A percentile compares a stretch with the other conserved stretches of the same genome.
These are phyloP conservation scores for Bolinopsis microptera DNA, from an alignment of 37 sponge, comb jelly and placozoan genomes.

Conservation along the genomic window DNA sequence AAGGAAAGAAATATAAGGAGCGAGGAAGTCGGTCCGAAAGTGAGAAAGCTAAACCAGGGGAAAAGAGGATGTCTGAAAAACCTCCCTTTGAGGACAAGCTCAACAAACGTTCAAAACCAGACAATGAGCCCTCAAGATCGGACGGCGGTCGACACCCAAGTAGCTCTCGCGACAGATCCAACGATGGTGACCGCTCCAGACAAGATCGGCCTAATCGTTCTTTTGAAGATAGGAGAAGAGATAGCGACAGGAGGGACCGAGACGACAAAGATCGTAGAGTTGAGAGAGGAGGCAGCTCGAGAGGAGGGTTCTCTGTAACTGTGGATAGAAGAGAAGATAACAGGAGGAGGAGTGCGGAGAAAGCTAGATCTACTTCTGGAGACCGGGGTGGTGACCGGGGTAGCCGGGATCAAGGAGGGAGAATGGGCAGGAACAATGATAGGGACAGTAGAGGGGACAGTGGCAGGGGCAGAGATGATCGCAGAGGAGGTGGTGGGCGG, in stretches of 20 bases:
- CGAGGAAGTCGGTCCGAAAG: neutral
- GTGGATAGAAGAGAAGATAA: neutral
- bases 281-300: neutral
- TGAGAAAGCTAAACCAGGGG: neutral
- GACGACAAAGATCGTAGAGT: neutral
- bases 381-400: conserved; percentile 5
- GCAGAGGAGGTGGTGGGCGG: neutral
- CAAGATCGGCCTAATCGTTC: neutral
- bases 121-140: neutral
- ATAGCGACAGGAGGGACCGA: conserved; percentile 5
- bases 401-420: neutral
- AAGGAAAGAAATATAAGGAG: conserved; percentile 13
- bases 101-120: neutral
- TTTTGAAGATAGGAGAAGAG: neutral
- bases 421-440: neutral
- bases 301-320: neutral
- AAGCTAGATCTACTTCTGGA: neutral
- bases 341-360: neutral
- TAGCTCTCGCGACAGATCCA: too few relatives aligned
- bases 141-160: neutral
- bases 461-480: conserved; percentile 17
- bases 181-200: neutral
- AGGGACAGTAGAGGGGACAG: neutral
- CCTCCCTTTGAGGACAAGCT: conserved; percentile 49
- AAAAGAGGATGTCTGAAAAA: conserved; percentile 6